These are phyloP conservation scores for Gerris buenoi DNA, from an alignment of 1,140 invertebrate species.

Conservation along the genomic window DNA sequence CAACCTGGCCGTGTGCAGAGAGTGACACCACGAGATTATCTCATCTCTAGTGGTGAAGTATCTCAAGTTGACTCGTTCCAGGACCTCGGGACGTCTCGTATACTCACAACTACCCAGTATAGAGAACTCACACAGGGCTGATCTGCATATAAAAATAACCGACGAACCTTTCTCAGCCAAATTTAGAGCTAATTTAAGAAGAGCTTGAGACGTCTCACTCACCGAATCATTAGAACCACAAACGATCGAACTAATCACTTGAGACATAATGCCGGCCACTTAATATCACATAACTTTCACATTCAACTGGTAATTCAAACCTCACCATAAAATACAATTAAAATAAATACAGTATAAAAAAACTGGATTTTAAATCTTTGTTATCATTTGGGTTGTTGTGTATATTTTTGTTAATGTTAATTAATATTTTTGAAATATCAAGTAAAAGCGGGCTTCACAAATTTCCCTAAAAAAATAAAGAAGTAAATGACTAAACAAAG, in stretches of 20 bases:
- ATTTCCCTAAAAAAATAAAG: no score
- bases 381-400: no score
- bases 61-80: not conserved
- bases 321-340: no score
- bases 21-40: not conserved
- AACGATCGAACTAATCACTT: not conserved
- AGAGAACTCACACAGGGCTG: not conserved
- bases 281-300: no score
- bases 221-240: not conserved
- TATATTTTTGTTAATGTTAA: no score
- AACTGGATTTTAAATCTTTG: no score
- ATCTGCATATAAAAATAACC: not conserved
- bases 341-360: no score
- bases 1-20: not conserved
- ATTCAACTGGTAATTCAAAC: no score
- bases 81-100: not conserved
- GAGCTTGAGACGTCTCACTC: not conserved
- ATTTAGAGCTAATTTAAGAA: not conserved
- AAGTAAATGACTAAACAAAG: no score
- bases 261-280: not conserved
- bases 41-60: not conserved
- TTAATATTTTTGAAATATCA: no score
- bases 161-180: not conserved
- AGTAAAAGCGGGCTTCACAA: no score
- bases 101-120: not conserved